Conservation (phyloP, 1,140 invertebrate genomes). For the Cotesia glomerata region DNA sequence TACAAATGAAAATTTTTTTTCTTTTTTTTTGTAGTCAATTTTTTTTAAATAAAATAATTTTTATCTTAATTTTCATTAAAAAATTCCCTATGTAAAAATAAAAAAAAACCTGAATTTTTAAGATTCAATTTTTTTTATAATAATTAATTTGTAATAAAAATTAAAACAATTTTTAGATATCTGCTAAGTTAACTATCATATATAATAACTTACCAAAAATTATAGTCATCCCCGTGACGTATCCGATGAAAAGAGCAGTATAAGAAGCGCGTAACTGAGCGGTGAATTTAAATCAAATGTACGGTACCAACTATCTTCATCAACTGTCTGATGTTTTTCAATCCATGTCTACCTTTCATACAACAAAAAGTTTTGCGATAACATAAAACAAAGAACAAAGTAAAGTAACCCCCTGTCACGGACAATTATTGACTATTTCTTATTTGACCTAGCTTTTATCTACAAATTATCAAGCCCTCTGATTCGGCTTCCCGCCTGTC, state of each 20-base stretch:
- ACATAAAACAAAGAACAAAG: slow-evolving; percentile 51
- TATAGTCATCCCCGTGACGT: no score
- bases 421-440: slow-evolving; percentile 59
- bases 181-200: no score
- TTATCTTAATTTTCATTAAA: no score
- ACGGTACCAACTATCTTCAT: background rate
- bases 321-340: background rate
- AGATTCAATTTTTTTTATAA: no score
- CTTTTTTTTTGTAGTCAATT: no score
- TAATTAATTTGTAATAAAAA: background rate
- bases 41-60: no score
- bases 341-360: slow-evolving; percentile 13
- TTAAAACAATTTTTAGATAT: background rate
- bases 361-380: slow-evolving; percentile 38
- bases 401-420: slow-evolving; percentile 57
- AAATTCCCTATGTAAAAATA: no score
- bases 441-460: slow-evolving; percentile 9
- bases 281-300: background rate
- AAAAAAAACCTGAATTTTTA: no score
- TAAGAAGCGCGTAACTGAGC: slow-evolving; percentile 1
- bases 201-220: no score
- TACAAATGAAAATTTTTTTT: no score
- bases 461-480: slow-evolving; percentile 33
- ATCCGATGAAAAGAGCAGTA: background rate
- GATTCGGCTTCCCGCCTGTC: slow-evolving; percentile 24